Evolutionary conservation across 2,888 invertebrate species (phyloP), one percentile per base, ranked within the genome.

Genomic region (Luffia ferchaultella): DNA sequence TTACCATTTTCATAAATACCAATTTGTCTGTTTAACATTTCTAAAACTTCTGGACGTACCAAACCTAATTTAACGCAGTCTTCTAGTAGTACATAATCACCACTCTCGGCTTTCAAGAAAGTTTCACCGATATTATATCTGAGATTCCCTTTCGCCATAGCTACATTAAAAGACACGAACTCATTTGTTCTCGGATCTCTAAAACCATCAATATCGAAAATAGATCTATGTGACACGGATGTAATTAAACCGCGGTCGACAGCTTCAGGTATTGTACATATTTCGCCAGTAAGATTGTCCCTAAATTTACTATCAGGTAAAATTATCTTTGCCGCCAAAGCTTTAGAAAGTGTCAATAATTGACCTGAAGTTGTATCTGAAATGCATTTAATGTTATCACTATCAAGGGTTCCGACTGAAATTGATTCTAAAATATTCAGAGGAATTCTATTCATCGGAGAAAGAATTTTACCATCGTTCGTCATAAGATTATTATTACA

Each of bases 151-250:
- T 91, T 91, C 52, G 90, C 87, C 54, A 92, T 78, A 42, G 95
- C 95, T 53, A 89, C 86, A 72, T 95, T 95, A 62, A 96, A 91
- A 57, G 93, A 93, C 60, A 96, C 87, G 65, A 91, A 93, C 65
- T 93, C 93, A 41, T 89, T 90, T 48, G 91, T 91, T 62, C 90
- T 87, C 0, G 92, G 90, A 72, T 95, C 93, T 66, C 91, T 92
- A 67, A 96, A 93, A 50, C 93, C 96, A 60, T 96, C 95, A 54
- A 97, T 94, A 70, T 96, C 93, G 67, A 97, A 97, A 59, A 97
- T 92, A 1, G 94, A 93, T 70, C 92, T 92, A 67, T 93, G 92
- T 2, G 92, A 89, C 17, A 96, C 92, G 1, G 95, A 95, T 19
- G 92, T 92, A 52, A 98, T 92, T 45, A 95, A 87, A 56, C 97